A percentile compares a stretch with the other conserved stretches of the same genome.
Evolutionary conservation across 2,888 invertebrate genomes (phyloP).

Genomic region (Xanthia icteritia): DNA sequence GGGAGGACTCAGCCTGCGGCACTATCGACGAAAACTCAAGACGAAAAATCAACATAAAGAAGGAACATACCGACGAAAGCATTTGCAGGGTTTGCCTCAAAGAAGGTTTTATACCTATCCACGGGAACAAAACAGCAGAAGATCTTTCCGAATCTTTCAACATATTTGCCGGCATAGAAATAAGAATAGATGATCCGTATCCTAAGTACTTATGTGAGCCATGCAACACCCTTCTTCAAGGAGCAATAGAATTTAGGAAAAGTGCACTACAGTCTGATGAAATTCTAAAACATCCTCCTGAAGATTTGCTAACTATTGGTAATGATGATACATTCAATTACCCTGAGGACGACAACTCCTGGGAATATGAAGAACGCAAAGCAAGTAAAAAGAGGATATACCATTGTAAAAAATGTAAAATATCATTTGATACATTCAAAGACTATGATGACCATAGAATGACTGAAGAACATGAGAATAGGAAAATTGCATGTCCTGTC

Average conservation of each 20-base stretch:
- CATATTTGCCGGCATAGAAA: constrained; percentile 76
- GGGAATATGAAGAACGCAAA: constrained; percentile 59
- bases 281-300: constrained; percentile 70
- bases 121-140: constrained; percentile 65
- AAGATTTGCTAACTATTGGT: constrained; percentile 44
- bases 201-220: constrained; percentile 82
- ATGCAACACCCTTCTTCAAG: constrained; percentile 79
- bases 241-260: constrained; percentile 82
- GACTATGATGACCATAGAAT: constrained; percentile 80
- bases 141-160: constrained; percentile 76
- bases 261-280: constrained; percentile 81
- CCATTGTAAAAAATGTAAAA: constrained; percentile 78
- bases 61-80: constrained; percentile 57
- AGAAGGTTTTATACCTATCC: constrained; percentile 81
- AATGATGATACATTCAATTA: constrained; percentile 56
- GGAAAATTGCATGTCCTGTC: constrained; percentile 76
- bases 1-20: constrained; percentile 11
- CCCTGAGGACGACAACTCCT: constrained; percentile 45
- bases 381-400: constrained; percentile 61
- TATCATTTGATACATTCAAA: constrained; percentile 76
- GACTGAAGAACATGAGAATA: constrained; percentile 81
- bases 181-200: constrained; percentile 75
- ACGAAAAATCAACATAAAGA: constrained; percentile 51
- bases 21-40: constrained; percentile 15
- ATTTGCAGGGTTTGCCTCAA: constrained; percentile 84